A percentile compares a stretch with the other conserved stretches of the same genome.
These are phyloP conservation scores for Drosophila ambigua DNA, from an alignment of 1,140 invertebrate species.

Conservation along the genomic window DNA sequence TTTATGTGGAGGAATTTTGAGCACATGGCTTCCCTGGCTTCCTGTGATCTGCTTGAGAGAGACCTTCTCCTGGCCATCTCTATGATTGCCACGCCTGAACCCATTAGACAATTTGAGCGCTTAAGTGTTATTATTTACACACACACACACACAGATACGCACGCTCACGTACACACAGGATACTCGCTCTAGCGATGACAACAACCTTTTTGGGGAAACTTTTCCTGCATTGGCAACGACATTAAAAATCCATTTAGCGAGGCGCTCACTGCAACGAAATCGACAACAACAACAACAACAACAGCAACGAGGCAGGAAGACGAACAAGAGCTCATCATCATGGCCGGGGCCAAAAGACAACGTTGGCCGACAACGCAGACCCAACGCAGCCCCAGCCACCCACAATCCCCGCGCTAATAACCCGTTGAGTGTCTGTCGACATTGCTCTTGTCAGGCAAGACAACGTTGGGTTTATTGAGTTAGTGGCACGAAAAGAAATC, in stretches of 20 bases:
- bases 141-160: slow-evolving; percentile 14
- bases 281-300: slow-evolving; percentile 12
- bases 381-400: slow-evolving; percentile 15
- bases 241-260: slow-evolving; percentile 81
- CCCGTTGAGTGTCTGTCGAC: slow-evolving; percentile 73
- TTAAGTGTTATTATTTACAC: slow-evolving; percentile 74
- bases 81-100: slow-evolving; percentile 2
- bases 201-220: slow-evolving; percentile 63
- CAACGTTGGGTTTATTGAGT: slow-evolving; percentile 66
- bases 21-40: not conserved
- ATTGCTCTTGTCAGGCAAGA: slow-evolving; percentile 63
- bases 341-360: slow-evolving; percentile 32
- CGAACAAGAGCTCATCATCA: slow-evolving; percentile 35
- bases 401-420: slow-evolving; percentile 56
- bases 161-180: slow-evolving; percentile 25
- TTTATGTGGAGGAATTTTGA: no score
- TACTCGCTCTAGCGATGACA: slow-evolving; percentile 50
- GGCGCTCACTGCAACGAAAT: slow-evolving; percentile 56
- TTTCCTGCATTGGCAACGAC: slow-evolving; percentile 74
- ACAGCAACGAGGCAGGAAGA: not conserved
- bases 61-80: not conserved
- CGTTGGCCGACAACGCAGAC: slow-evolving; percentile 11
- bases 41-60: not conserved
- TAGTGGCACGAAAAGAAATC: slow-evolving; percentile 69
- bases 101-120: slow-evolving; percentile 53